phyloP scores from a whole-genome alignment of 2,113 vertebrate genomes.

The Illadopsis cleaveri region DNA sequence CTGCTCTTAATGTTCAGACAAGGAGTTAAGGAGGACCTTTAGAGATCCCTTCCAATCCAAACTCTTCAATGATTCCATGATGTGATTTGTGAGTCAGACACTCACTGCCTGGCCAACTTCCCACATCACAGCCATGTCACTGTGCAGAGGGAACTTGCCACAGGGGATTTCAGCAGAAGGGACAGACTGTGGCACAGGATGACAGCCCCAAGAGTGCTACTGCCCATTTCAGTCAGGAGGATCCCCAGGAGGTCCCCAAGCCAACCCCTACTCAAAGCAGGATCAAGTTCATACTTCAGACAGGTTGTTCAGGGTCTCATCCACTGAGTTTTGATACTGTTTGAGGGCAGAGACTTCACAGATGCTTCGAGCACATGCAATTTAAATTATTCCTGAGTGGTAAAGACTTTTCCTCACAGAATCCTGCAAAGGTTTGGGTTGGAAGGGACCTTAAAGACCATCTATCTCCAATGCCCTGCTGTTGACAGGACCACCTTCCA shows the following conservation, averaged over 20 bases:
- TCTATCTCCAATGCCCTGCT: background rate
- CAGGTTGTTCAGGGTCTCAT: background rate
- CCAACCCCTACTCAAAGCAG: background rate
- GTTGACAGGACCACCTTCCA: background rate
- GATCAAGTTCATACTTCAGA: background rate
- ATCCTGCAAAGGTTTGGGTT: background rate
- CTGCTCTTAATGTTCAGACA: background rate
- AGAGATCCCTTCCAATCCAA: background rate
- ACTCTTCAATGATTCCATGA: background rate
- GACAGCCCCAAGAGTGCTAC: background rate
- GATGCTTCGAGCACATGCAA: background rate
- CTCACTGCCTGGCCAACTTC: background rate
- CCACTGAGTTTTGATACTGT: background rate
- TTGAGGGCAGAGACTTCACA: background rate
- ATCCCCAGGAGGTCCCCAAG: background rate
- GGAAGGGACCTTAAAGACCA: background rate
- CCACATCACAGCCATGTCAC: rapidly evolving
- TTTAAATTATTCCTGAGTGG: background rate
- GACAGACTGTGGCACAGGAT: background rate
- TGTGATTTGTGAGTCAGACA: background rate
- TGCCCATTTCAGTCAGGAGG: background rate
- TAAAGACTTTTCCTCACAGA: background rate
- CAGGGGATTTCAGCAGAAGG: background rate
- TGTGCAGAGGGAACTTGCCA: background rate
- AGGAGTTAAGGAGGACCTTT: background rate